Evolutionary conservation across 2,888 invertebrate species (phyloP).

Genomic region (Hololepta plana): DNA sequence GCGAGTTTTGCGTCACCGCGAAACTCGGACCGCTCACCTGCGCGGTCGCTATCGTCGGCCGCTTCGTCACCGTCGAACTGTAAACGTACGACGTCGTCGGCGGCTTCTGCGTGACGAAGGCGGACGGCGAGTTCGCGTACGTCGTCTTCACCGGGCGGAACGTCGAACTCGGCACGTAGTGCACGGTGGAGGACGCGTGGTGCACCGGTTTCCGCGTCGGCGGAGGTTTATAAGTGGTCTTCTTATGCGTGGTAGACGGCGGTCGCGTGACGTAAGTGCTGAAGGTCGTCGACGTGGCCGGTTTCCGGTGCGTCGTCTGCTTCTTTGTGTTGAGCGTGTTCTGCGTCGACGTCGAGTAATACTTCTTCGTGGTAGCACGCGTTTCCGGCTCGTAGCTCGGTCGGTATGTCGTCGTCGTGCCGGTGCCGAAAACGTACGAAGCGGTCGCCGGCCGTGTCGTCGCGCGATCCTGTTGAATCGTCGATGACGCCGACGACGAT

Average conservation of each 20-base stretch:
- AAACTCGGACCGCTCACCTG: constrained; percentile 7
- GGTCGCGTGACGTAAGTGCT: too few relatives aligned
- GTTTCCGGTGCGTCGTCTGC: too few relatives aligned
- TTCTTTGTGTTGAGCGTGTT: constrained; percentile 6
- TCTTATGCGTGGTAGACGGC: constrained; percentile 5
- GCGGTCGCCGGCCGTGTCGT: constrained; percentile 19
- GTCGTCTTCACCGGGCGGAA: constrained; percentile 7
- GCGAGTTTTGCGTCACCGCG: constrained; percentile 1
- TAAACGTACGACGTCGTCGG: constrained; percentile 28
- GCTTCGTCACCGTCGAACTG: constrained; percentile 16
- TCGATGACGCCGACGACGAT: constrained; percentile 12
- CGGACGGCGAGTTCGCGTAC: constrained; percentile 1
- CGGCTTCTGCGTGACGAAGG: constrained; percentile 16
- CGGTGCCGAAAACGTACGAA: constrained; percentile 18
- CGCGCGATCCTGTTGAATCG: constrained; percentile 7
- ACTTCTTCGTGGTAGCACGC: not conserved
- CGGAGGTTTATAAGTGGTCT: constrained; percentile 7
- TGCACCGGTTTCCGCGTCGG: too few relatives aligned
- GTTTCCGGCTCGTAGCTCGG: constrained; percentile 1
- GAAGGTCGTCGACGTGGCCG: too few relatives aligned
- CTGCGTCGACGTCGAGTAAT: constrained; percentile 4
- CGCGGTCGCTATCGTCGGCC: constrained; percentile 14
- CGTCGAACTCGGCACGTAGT: constrained; percentile 8
- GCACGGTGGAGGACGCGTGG: too few relatives aligned
- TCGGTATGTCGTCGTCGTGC: constrained; percentile 7